Percentiles rank a stretch among this genome's conserved stretches.
Conservation (phyloP, 1,140 invertebrate species). For the Leucophenga varia region DNA sequence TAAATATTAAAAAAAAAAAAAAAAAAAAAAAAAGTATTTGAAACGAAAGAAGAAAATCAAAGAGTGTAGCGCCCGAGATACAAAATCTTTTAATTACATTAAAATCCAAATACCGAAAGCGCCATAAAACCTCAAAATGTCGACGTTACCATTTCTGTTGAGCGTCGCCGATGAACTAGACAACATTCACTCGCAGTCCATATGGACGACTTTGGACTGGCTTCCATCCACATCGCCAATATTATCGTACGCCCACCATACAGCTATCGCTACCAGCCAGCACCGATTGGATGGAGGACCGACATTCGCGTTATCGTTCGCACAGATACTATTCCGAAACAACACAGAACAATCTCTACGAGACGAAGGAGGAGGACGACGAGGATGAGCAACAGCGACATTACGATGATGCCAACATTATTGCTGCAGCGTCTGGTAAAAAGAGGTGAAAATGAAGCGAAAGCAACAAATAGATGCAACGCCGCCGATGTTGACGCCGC, state of each 20-base stretch:
- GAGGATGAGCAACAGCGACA: conserved; percentile 16
- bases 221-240: conserved; percentile 53
- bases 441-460: too few relatives aligned
- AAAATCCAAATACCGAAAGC: not conserved
- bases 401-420: too few relatives aligned
- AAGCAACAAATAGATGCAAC: too few relatives aligned
- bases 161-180: conserved; percentile 55
- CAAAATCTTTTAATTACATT: not conserved
- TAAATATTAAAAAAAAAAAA: not conserved
- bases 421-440: too few relatives aligned
- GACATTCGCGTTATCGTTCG: conserved; percentile 37
- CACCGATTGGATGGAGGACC: conserved; percentile 46
- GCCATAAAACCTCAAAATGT: conserved; percentile 33
- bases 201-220: conserved; percentile 52
- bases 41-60: not conserved
- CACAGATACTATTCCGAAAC: conserved; percentile 43
- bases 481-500: too few relatives aligned
- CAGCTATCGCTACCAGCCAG: conserved; percentile 50
- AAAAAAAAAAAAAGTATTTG: not conserved
- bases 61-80: not conserved
- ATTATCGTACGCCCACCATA: conserved; percentile 49
- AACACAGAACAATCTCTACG: conserved; percentile 42
- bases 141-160: conserved; percentile 49
- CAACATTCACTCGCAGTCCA: conserved; percentile 51
- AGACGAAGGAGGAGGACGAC: conserved; percentile 20